Base-by-base conservation (phyloP, 2,888 invertebrate species). In the Epistrophe eligans region DNA sequence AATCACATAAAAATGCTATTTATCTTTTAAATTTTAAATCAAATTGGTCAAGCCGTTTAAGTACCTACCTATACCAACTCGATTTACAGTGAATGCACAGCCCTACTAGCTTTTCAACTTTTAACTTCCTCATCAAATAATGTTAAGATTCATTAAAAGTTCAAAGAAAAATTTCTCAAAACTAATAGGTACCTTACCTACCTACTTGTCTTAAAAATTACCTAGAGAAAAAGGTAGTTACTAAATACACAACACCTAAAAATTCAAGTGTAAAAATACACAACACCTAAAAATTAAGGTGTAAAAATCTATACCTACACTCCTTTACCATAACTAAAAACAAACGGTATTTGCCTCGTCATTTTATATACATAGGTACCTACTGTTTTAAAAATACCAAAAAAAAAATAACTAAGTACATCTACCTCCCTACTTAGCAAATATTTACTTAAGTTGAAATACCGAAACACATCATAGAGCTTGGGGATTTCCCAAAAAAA, bases 401-500 rank as follows among this genome's bases (percentile, higher is more conserved):
- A 40, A 38, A 62, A 43, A 28, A 15, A n/a, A n/a, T n/a, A n/a
- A n/a, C n/a, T 28, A 52, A 0, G 15, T 15, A 35, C 0, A 10
- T 4, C 8, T 28, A 38, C 4, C 24, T 32, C 28, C 28, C n/a
- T 67, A 52, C 11, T n/a, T 28, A 43, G n/a, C 52, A 70, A 70
- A 70, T 70, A 70, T 70, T 70, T 70, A 55, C 8, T 52, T 55
- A 28, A 28, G 70, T 40, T 70, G n/a, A 43, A 70, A 70, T 70
- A 55, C 70, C 70, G 40, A 70, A 70, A 55, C 40, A 52, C 40
- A 70, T 52, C 70, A 70, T 43, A 17, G n/a, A 55, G 40, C 55
- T 40, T 55, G 70, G 70, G 70, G 40, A 70, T 70, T 70, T 70
- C 70, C 70, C 28, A 70, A 70, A 70, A 55, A 55, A 28, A 38